Conservation (phyloP, 2,113 vertebrate genomes). For the Gallinago jamesoni region DNA sequence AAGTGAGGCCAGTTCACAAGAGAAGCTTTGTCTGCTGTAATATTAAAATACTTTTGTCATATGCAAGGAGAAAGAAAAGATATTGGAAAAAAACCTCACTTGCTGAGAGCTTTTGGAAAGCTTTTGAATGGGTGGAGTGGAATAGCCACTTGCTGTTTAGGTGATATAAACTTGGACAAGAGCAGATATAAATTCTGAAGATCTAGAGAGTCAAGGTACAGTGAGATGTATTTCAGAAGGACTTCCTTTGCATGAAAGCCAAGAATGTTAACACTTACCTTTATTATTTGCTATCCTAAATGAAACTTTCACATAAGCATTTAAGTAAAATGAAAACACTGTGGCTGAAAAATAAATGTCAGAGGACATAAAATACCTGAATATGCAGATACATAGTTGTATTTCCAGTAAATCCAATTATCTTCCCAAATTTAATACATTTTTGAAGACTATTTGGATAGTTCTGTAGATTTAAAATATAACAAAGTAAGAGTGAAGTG, state of each 20-base stretch:
- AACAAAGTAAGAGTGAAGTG: not conserved
- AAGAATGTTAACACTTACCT: not conserved
- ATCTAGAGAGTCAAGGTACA: not conserved
- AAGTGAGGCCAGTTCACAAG: slow-evolving; percentile 5
- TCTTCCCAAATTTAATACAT: slow-evolving; percentile 8
- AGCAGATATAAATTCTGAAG: not conserved
- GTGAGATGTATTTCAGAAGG: not conserved
- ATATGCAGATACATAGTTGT: slow-evolving; percentile 16
- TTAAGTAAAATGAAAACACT: not conserved
- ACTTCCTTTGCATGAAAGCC: not conserved
- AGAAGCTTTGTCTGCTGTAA: not conserved
- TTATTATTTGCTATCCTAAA: slow-evolving; percentile 12
- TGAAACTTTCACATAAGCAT: not conserved
- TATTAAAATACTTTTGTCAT: not conserved
- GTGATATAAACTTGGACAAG: not conserved
- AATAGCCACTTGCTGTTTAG: slow-evolving; percentile 29
- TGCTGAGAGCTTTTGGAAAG: not conserved
- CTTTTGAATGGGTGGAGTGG: slow-evolving; percentile 14
- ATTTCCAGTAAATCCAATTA: slow-evolving; percentile 46
- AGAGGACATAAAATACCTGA: slow-evolving; percentile 19
- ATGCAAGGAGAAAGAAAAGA: slow-evolving; percentile 1
- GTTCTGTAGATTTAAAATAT: not conserved
- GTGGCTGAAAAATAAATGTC: slow-evolving; percentile 7
- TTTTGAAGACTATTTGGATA: not conserved
- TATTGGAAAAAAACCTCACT: not conserved